These are phyloP conservation scores for Theocolax elegans DNA, from an alignment of 1,140 invertebrate species.

Conservation along the genomic window DNA sequence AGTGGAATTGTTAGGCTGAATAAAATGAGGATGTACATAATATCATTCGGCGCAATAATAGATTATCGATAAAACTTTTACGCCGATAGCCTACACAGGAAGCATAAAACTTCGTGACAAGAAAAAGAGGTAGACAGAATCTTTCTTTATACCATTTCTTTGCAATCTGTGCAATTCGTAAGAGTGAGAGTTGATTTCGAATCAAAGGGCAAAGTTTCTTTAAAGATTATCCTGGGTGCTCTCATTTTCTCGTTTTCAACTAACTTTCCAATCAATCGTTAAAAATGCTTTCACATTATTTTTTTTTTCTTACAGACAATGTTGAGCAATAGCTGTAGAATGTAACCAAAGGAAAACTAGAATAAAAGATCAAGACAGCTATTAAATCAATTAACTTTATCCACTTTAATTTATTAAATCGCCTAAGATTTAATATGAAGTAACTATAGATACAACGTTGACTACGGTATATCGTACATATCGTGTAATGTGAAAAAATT, in stretches of 20 bases:
- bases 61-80: conserved; percentile 10
- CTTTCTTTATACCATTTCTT: background rate
- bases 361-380: too few species aligned
- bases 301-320: background rate
- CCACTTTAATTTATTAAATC: too few species aligned
- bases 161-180: background rate
- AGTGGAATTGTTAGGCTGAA: too few species aligned
- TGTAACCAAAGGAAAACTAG: too few species aligned
- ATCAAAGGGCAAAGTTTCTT: conserved; percentile 18
- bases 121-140: background rate
- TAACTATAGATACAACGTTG: too few species aligned
- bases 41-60: background rate
- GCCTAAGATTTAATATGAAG: too few species aligned
- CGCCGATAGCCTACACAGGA: background rate
- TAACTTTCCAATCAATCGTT: conserved; percentile 17
- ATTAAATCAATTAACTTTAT: too few species aligned
- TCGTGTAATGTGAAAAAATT: too few species aligned
- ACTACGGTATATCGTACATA: too few species aligned
- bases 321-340: too few species aligned
- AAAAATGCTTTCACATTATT: conserved; percentile 5
- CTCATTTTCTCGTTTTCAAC: conserved; percentile 16
- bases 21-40: too few species aligned
- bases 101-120: background rate
- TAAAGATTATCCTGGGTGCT: conserved; percentile 8
- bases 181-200: background rate